These are phyloP conservation scores for Caenorhabditis virilis DNA, from an alignment of 2,888 invertebrate genomes.

Conservation along the genomic window DNA sequence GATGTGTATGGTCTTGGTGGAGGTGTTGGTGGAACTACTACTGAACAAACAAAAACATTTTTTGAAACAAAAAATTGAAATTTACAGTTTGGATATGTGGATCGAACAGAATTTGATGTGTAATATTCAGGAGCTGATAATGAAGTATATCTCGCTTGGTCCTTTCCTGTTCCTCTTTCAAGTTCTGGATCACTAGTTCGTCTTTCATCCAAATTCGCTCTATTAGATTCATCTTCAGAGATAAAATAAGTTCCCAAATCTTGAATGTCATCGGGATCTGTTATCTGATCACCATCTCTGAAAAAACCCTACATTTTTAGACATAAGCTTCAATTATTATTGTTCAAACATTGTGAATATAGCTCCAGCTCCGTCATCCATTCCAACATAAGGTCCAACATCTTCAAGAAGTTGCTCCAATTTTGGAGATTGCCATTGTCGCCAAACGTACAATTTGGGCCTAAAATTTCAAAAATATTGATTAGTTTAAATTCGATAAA, in stretches of 20 bases:
- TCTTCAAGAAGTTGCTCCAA: constrained; percentile 51
- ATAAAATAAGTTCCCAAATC: constrained; percentile 54
- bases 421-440: constrained; percentile 51
- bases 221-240: constrained; percentile 40
- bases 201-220: constrained; percentile 13
- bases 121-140: constrained; percentile 43
- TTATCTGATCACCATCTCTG: constrained; percentile 51
- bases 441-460: constrained; percentile 57
- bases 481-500: not conserved
- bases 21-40: constrained; percentile 31
- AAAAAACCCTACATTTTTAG: no score
- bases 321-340: no score
- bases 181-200: constrained; percentile 29
- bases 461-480: no score
- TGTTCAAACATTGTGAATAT: constrained; percentile 31
- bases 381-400: constrained; percentile 49
- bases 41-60: constrained; percentile 7
- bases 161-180: not conserved
- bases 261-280: constrained; percentile 46
- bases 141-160: constrained; percentile 27
- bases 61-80: constrained; percentile 1
- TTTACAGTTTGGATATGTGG: constrained; percentile 18
- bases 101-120: constrained; percentile 36
- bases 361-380: constrained; percentile 40
- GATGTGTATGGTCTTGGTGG: constrained; percentile 28